phyloP scores from a whole-genome alignment of 2,797 vertebrate species.

The Anguilla marmorata region DNA sequence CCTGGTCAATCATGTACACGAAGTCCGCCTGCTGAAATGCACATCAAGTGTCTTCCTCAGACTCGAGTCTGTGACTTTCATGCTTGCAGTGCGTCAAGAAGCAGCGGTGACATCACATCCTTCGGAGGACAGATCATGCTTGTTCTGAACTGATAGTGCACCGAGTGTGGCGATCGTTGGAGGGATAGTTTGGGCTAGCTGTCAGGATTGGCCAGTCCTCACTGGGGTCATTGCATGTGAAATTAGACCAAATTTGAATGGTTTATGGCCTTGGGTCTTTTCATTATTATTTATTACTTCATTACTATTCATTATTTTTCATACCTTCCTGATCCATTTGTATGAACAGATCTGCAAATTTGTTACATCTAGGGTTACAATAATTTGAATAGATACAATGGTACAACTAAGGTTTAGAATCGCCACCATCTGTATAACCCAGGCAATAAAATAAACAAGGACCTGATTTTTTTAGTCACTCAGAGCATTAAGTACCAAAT shows the following conservation, averaged over 20 bases:
- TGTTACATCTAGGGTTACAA: neutral
- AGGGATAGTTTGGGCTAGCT: too few species aligned
- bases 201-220: too few species aligned
- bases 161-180: too few species aligned
- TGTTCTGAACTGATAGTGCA: too few species aligned
- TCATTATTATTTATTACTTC: too few species aligned
- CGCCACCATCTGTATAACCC: neutral
- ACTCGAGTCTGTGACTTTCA: neutral
- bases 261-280: too few species aligned
- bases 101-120: too few species aligned
- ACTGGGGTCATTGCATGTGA: too few species aligned
- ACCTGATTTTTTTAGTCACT: neutral
- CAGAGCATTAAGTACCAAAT: neutral
- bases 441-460: neutral
- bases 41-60: neutral
- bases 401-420: neutral
- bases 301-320: neutral
- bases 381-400: neutral
- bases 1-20: neutral
- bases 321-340: neutral
- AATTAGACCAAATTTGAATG: too few species aligned
- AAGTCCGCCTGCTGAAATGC: neutral
- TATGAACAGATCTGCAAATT: neutral
- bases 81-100: neutral
- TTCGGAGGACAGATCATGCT: neutral